A percentile compares a stretch with the other conserved stretches of the same genome.
Conservation (phyloP, 2,797 vertebrate genomes). For the Ibycter americanus region DNA sequence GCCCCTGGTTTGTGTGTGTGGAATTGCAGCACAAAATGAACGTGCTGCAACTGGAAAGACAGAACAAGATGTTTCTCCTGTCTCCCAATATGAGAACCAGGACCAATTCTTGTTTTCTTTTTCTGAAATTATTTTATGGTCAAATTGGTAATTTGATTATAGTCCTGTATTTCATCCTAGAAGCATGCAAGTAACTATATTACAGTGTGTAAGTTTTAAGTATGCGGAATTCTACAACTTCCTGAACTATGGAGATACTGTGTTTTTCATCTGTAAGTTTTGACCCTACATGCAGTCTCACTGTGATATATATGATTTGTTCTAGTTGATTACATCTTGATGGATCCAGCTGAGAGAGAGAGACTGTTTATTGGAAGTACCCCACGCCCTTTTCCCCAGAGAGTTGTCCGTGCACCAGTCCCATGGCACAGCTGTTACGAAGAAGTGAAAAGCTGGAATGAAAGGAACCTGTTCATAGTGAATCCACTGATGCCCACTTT, state of each 20-base stretch:
- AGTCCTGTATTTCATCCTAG: not conserved
- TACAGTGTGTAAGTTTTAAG: not conserved
- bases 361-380: constrained; percentile 81
- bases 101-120: not conserved
- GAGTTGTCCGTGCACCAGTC: constrained; percentile 84
- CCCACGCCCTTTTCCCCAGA: constrained; percentile 79
- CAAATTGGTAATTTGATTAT: not conserved
- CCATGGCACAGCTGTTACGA: constrained; percentile 83
- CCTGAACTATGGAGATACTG: not conserved
- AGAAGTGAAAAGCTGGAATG: constrained; percentile 78
- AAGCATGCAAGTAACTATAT: not conserved
- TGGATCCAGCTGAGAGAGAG: constrained; percentile 83
- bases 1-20: not conserved
- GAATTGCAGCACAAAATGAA: not conserved
- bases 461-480: constrained; percentile 81
- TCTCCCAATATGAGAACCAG: not conserved
- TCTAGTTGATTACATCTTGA: constrained; percentile 90
- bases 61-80: not conserved
- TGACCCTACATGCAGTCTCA: not conserved
- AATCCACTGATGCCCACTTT: constrained; percentile 82
- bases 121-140: not conserved
- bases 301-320: not conserved
- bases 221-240: not conserved
- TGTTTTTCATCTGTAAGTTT: not conserved
- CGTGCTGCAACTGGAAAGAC: not conserved